These are phyloP conservation scores for Poecilus cupreus DNA, from an alignment of 2,888 invertebrate species.

Conservation along the genomic window DNA sequence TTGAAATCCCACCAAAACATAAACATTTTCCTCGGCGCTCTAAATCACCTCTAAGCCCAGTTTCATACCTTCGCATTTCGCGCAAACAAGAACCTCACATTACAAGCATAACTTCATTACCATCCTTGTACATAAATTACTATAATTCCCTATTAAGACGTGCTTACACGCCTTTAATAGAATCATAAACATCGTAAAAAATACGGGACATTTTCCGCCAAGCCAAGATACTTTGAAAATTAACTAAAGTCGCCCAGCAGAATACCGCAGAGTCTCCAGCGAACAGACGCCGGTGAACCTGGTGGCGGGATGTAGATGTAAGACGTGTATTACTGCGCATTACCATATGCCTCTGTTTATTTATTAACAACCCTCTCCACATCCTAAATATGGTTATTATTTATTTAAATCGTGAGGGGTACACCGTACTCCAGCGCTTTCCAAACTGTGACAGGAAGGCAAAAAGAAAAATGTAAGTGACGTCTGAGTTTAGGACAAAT, in stretches of 20 bases:
- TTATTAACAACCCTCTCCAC: constrained; percentile 67
- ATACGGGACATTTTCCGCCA: constrained; percentile 34
- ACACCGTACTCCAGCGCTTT: no score
- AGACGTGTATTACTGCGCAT: constrained; percentile 63
- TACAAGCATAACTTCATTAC: constrained; percentile 69
- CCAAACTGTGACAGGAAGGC: no score
- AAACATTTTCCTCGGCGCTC: no score
- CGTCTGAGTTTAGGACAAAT: no score
- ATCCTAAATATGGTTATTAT: constrained; percentile 69
- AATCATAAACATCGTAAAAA: constrained; percentile 69
- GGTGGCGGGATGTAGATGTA: constrained; percentile 61
- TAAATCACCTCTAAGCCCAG: no score
- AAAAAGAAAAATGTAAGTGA: no score
- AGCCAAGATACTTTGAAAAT: constrained; percentile 55
- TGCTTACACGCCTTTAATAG: constrained; percentile 68
- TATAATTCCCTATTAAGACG: constrained; percentile 69
- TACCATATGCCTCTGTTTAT: constrained; percentile 64
- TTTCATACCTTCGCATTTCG: no score
- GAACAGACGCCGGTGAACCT: not conserved
- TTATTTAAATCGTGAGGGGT: constrained; percentile 69
- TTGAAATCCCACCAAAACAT: no score
- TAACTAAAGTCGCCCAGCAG: constrained; percentile 25
- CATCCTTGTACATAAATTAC: constrained; percentile 69
- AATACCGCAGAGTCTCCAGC: not conserved
- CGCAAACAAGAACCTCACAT: not conserved